phyloP scores from a whole-genome alignment of 1,140 invertebrate species.

The Achatina immaculata region DNA sequence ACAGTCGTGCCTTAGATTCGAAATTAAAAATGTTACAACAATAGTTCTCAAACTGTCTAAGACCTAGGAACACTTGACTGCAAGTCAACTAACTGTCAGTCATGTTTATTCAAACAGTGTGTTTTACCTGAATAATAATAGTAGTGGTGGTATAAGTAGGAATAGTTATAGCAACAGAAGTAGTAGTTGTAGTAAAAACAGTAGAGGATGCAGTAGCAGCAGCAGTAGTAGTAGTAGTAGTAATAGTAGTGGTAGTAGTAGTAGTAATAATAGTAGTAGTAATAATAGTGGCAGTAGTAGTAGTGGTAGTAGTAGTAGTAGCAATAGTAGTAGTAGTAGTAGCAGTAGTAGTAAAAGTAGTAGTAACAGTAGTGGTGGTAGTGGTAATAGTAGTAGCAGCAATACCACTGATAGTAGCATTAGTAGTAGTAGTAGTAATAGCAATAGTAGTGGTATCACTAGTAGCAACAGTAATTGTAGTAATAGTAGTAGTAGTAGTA shows the following conservation, averaged over 20 bases:
- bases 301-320: conserved; percentile 14
- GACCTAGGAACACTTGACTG: too few species aligned
- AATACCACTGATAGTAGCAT: too few species aligned
- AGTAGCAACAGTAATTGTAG: too few species aligned
- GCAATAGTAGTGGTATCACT: too few species aligned
- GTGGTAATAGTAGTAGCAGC: conserved; percentile 10
- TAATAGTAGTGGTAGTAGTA: not conserved
- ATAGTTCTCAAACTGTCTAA: too few species aligned
- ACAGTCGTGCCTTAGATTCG: too few species aligned
- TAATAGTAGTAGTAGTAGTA: too few species aligned
- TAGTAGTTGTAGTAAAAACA: conserved; percentile 1
- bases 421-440: too few species aligned
- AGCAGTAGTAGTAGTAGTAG: conserved; percentile 1
- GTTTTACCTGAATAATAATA: not conserved
- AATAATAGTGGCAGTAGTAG: conserved; percentile 6
- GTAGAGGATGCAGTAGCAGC: not conserved
- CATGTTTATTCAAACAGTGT: too few species aligned
- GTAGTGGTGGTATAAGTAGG: too few species aligned
- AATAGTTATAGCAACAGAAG: not conserved
- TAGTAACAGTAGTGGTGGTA: not conserved
- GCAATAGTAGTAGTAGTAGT: conserved; percentile 1
- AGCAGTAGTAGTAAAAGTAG: not conserved
- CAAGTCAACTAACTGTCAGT: too few species aligned
- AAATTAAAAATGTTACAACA: too few species aligned
- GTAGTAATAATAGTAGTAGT: conserved; percentile 2